Percentiles rank a stretch among this genome's conserved stretches.
Conservation (phyloP, 2,888 invertebrate genomes). For the Buathra laborator region DNA sequence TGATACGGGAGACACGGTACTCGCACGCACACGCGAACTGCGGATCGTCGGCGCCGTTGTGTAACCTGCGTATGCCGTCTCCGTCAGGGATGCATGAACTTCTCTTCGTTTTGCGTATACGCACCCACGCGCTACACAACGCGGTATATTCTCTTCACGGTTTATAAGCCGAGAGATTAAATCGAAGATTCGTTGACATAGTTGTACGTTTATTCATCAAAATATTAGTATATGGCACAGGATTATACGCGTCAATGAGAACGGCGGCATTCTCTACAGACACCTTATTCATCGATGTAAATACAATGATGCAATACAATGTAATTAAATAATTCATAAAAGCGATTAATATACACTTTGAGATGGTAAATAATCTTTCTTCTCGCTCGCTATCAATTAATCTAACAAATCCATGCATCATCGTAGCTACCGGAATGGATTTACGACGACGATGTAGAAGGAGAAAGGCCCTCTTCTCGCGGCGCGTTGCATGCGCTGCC, state of each 20-base stretch:
- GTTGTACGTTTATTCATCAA: constrained; percentile 52
- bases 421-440: constrained; percentile 9
- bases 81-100: constrained; percentile 47
- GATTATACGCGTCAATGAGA: constrained; percentile 42
- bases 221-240: constrained; percentile 53
- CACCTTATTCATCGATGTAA: not conserved
- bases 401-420: not conserved
- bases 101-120: constrained; percentile 54
- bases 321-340: constrained; percentile 1
- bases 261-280: constrained; percentile 17
- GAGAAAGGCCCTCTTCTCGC: constrained; percentile 1
- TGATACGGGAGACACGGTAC: constrained; percentile 31
- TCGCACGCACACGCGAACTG: constrained; percentile 44
- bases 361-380: not conserved
- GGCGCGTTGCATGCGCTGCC: not conserved
- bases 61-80: constrained; percentile 21
- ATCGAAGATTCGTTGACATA: constrained; percentile 51
- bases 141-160: constrained; percentile 25
- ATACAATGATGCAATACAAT: constrained; percentile 15
- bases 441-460: not conserved
- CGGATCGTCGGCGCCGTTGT: constrained; percentile 49
- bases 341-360: not conserved
- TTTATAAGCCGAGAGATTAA: constrained; percentile 21
- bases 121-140: constrained; percentile 57
- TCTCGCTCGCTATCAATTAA: not conserved